Conservation (phyloP, 2,113 vertebrate species). For the Ciconia maguari region DNA sequence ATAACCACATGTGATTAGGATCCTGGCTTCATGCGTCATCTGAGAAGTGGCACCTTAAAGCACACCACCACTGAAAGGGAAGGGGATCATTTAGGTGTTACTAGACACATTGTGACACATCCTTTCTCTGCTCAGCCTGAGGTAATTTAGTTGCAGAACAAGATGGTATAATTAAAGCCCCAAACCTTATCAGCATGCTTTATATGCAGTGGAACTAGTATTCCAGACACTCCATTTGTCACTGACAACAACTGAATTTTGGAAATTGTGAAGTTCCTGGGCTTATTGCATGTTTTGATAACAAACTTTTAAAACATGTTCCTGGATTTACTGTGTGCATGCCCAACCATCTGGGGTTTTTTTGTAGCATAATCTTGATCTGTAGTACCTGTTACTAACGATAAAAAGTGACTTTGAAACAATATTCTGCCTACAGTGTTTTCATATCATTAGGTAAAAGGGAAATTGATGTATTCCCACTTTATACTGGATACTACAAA, state of each 20-base stretch:
- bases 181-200: background rate
- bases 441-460: background rate
- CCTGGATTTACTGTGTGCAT: background rate
- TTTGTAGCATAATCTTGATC: background rate
- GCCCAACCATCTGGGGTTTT: background rate
- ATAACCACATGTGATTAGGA: background rate
- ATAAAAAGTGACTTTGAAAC: background rate
- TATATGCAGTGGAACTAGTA: background rate
- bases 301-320: background rate
- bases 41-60: background rate
- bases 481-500: background rate
- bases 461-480: background rate
- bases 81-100: background rate
- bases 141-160: background rate
- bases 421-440: background rate
- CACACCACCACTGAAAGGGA: background rate
- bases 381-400: background rate
- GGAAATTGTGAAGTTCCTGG: background rate
- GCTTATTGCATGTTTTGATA: background rate
- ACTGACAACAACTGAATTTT: background rate
- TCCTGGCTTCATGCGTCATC: background rate
- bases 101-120: background rate
- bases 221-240: background rate
- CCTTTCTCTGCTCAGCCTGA: background rate
- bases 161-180: background rate